Conservation (phyloP, 2,113 vertebrate genomes). For the Sceloporus undulatus region DNA sequence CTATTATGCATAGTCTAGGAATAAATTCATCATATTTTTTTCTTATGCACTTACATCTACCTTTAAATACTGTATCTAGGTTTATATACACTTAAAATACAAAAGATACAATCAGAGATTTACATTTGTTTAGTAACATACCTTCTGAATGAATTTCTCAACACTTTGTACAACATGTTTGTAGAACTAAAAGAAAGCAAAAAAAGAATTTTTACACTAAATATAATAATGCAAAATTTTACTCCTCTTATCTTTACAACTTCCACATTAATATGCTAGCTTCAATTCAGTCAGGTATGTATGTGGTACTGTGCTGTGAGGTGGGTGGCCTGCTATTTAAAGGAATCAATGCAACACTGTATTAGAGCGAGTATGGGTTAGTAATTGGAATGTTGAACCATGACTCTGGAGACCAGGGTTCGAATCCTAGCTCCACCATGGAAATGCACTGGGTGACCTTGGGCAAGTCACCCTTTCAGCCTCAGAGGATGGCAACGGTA, state of each 20-base stretch:
- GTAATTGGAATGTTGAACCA: too few species aligned
- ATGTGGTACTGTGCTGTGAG: background rate
- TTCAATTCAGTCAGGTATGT: background rate
- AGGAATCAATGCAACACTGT: background rate
- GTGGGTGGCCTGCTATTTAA: background rate
- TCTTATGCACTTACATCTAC: background rate
- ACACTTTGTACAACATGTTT: conserved; percentile 99
- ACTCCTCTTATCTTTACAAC: background rate
- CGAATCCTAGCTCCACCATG: too few species aligned
- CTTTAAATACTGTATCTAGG: conserved; percentile 10
- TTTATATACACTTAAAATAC: background rate
- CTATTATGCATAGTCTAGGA: background rate
- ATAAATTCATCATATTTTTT: background rate
- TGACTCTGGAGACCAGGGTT: too few species aligned
- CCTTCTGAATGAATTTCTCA: conserved; percentile 99
- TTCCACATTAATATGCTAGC: background rate
- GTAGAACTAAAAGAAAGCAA: conserved; percentile 91
- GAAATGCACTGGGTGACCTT: too few species aligned
- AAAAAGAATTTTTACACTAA: conserved; percentile 1
- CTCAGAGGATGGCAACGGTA: too few species aligned
- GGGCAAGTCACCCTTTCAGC: too few species aligned
- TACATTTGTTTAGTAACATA: conserved; percentile 71
- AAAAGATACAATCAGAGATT: background rate
- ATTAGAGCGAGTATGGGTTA: too few species aligned
- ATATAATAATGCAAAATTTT: conserved; percentile 11